Evolutionary conservation across 23 tunicate genomes (phyloP).

Genomic region (Halocynthia aurantium): DNA sequence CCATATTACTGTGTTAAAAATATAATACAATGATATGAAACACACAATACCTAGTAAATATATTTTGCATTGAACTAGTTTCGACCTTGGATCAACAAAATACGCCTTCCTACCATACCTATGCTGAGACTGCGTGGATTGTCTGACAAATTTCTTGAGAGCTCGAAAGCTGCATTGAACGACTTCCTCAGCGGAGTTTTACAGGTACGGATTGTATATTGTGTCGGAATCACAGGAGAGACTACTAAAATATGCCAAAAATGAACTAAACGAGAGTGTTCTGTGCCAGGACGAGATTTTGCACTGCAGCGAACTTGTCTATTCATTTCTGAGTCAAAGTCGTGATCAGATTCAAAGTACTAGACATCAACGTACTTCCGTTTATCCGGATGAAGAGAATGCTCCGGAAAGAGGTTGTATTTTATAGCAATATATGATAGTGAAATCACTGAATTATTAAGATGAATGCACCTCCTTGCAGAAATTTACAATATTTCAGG

Average conservation of each 20-base stretch:
- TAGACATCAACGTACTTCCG: not conserved
- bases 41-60: too few species aligned
- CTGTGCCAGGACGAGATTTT: slow-evolving; percentile 54
- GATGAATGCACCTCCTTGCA: too few species aligned
- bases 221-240: not conserved
- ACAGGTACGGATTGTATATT: slow-evolving; percentile 17
- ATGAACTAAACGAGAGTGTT: not conserved
- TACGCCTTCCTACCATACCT: slow-evolving; percentile 59
- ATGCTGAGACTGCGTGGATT: slow-evolving; percentile 56
- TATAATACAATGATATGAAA: too few species aligned
- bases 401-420: slow-evolving; percentile 15
- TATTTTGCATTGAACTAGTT: not conserved
- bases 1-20: too few species aligned
- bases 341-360: slow-evolving; percentile 28
- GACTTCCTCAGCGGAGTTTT: slow-evolving; percentile 39
- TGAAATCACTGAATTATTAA: too few species aligned
- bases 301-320: slow-evolving; percentile 65
- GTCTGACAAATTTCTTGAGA: slow-evolving; percentile 50
- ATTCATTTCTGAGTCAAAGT: slow-evolving; percentile 59
- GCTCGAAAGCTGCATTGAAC: slow-evolving; percentile 40
- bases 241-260: not conserved
- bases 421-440: too few species aligned
- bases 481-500: too few species aligned
- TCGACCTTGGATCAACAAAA: slow-evolving; percentile 53
- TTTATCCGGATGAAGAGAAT: not conserved